These are phyloP conservation scores for Stegastes partitus DNA, from an alignment of 2,113 vertebrate genomes.

Conservation along the genomic window DNA sequence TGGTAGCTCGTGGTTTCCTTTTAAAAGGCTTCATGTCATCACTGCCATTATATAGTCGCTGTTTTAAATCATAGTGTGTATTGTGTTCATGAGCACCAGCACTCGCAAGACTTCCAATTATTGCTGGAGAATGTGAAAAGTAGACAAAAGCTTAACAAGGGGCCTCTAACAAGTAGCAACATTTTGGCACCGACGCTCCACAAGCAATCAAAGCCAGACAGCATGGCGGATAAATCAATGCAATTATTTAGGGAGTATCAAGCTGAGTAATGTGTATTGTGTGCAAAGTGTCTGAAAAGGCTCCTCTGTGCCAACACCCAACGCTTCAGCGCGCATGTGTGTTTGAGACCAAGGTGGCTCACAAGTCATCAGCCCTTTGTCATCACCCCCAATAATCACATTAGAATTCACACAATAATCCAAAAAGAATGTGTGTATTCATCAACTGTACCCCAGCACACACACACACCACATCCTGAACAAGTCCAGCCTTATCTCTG, in stretches of 20 bases:
- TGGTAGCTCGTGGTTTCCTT: background rate
- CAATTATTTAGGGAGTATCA: constrained; percentile 6
- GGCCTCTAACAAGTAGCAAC: background rate
- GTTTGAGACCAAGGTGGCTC: constrained; percentile 33
- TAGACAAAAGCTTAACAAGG: constrained; percentile 28
- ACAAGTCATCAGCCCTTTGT: constrained; percentile 26
- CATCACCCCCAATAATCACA: constrained; percentile 38
- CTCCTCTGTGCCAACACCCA: background rate
- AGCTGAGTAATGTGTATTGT: constrained; percentile 5
- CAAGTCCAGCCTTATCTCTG: constrained; percentile 59
- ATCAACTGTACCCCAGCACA: background rate
- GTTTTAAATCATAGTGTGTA: background rate
- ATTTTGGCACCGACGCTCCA: constrained; percentile 8
- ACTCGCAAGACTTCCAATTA: background rate
- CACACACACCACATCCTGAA: constrained; percentile 19
- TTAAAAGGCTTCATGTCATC: constrained; percentile 5
- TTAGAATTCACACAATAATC: constrained; percentile 52
- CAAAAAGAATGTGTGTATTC: background rate
- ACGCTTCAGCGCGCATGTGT: background rate
- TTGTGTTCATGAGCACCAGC: background rate
- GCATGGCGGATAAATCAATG: constrained; percentile 12
- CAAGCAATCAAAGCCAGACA: constrained; percentile 24
- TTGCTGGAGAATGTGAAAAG: constrained; percentile 2
- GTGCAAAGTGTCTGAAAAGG: constrained; percentile 5
- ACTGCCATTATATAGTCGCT: background rate